Base-by-base conservation (phyloP, 2,113 vertebrate genomes). In the Tamias sibiricus region DNA sequence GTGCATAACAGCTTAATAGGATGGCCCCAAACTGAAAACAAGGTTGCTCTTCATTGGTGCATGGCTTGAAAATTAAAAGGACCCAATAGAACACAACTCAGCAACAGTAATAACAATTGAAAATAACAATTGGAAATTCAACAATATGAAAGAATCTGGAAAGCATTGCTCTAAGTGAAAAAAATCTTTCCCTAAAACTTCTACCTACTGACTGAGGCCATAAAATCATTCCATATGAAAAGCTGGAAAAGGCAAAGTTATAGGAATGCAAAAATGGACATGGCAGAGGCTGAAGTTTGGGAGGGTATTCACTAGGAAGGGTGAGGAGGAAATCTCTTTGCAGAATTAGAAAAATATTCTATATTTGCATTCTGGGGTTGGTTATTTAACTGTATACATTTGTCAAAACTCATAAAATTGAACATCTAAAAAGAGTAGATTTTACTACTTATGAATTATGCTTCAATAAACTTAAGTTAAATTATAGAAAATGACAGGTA, bases 401-500 rank as follows among this genome's bases (percentile, higher is more conserved):
- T 87, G 20, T 87, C 44, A 90, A 79, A 90, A 42, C 14, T 83
- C 47, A 71, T n/a, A 77, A 92, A 94, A 13, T n/a, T 47, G 30
- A 84, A 87, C 12, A 87, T 1, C 47, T 91, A 35, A 64, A 57
- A 62, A 79, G 8, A 90, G 8, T 22, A 35, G 59, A 74, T 37
- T 79, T 84, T 62, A 37, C 49, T 85, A 10, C 87, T 83, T 79
- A 87, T 14, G 54, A 91, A 75, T 69, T 62, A 64, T 76, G 19
- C 13, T 17, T 92, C 32, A 71, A 76, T 80, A 44, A 72, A 42
- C 6, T 2, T 62, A 47, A 86, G 28, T 74, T n/a, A 84, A n/a
- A 64, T 40, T 40, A 52, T 10, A 64, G 24, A 32, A 66, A 91
- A 85, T 30, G 64, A 62, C 30, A 93, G 59, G 1, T 5, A 74